Base-by-base conservation (phyloP, 35 echinoderm and acorn worm species). In the Apostichopus parvimensis region DNA sequence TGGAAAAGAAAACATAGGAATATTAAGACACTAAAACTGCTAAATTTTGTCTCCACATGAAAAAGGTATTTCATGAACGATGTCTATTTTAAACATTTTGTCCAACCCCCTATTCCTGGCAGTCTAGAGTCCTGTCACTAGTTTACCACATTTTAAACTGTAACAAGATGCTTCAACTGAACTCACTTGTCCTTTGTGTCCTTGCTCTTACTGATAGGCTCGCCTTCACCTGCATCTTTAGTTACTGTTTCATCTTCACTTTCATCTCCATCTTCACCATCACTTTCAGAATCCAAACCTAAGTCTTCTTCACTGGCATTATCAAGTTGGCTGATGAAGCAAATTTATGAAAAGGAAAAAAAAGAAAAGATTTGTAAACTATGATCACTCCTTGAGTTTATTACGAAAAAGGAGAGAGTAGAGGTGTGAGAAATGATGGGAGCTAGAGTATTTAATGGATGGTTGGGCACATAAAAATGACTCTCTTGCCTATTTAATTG, bases 291-390 rank as follows among this genome's bases (percentile, higher is more conserved):
- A 21, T 90, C 92, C 7, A 94, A 22, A 61, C 87, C 92, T 21
- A 96, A 92, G 2, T 96, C 95, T 81, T 92, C 95, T 53, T 92
- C 90, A 28, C 60, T 88, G 86, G 94, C 82, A n/a, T 96, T 92
- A 56, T 60, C 92, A 15, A 96, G 68, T 62, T 96, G 92, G 15
- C 95, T 96, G 73, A 57, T 45, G 34, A 45, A 45, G 34, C 34
- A 45, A 45, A 45, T 58, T 77, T 5, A 57, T 86, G 55, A 70
- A 81, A 88, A 70, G 54, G 6, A 88, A 34, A 57, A 13, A 83
- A 83, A 83, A 53, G 5, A 34, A 45, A 45, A 45, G 34, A 45
- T 45, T 45, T 45, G 34, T 45, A 45, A 45, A 45, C 34, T 45
- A 45, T 45, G 34, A 45, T 45, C 34, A 45, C 34, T 45, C 34